Percentiles rank a stretch among this genome's conserved stretches.
phyloP scores from a whole-genome alignment of 2,113 vertebrate species.

The Trematomus loennbergii region DNA sequence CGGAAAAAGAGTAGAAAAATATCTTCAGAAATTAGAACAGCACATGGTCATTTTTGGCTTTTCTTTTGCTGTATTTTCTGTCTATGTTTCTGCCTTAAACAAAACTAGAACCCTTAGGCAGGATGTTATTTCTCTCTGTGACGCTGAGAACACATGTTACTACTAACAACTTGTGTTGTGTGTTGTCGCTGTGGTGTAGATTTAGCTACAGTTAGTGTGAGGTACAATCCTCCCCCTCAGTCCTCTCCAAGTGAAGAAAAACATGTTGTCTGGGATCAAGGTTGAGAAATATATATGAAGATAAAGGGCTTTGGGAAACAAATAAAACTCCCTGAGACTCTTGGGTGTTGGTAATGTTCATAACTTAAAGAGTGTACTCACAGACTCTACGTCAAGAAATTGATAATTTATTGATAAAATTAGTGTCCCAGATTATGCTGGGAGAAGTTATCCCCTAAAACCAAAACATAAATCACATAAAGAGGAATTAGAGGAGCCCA shows the following conservation, averaged over 20 bases:
- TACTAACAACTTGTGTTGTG: constrained; percentile 26
- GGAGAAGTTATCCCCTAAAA: background rate
- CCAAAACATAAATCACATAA: background rate
- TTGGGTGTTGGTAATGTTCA: background rate
- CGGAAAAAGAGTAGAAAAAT: constrained; percentile 21
- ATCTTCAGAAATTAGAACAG: constrained; percentile 31
- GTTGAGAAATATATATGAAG: constrained; percentile 27
- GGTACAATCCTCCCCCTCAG: constrained; percentile 12
- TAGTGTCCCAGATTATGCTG: background rate
- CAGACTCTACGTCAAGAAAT: background rate
- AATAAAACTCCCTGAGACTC: background rate
- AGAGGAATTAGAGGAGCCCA: background rate
- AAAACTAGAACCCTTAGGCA: constrained; percentile 32
- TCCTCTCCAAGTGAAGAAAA: constrained; percentile 19
- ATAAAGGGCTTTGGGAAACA: constrained; percentile 20
- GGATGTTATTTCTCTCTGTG: constrained; percentile 24
- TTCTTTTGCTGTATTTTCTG: background rate
- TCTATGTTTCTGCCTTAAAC: constrained; percentile 13
- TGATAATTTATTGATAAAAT: background rate
- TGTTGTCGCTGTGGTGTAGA: constrained; percentile 32
- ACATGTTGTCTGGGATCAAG: constrained; percentile 7
- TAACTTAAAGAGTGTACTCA: background rate
- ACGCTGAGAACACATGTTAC: constrained; percentile 46
- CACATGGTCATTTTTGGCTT: constrained; percentile 48
- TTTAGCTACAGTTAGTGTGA: constrained; percentile 1